Percentiles rank a stretch among this genome's conserved stretches.
Conservation (phyloP, 2,888 invertebrate genomes). For the Pocota personata region DNA sequence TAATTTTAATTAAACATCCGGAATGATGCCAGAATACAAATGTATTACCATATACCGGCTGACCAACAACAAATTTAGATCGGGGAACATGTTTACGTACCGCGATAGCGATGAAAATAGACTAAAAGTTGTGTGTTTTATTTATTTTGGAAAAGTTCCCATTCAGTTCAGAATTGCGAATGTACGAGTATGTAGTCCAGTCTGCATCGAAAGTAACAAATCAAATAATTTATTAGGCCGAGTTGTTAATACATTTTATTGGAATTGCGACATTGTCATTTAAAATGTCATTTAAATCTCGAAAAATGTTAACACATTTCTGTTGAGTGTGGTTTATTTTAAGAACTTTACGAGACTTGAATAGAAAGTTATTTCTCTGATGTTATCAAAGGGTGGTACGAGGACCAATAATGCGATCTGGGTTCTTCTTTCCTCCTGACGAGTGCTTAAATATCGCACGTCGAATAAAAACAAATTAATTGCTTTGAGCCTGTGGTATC, state of each 20-base stretch:
- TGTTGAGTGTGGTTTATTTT: background rate
- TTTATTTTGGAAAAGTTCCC: slow-evolving; percentile 52
- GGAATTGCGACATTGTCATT: background rate
- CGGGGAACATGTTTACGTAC: background rate
- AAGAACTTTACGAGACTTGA: background rate
- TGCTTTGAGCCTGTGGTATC: too few relatives aligned
- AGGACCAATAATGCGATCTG: too few relatives aligned
- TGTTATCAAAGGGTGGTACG: too few relatives aligned
- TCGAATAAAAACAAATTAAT: too few relatives aligned
- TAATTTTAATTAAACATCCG: slow-evolving; percentile 30
- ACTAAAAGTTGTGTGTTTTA: slow-evolving; percentile 21
- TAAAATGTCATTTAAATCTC: background rate
- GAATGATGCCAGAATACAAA: slow-evolving; percentile 27
- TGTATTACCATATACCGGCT: background rate
- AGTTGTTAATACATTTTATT: background rate
- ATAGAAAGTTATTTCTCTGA: too few relatives aligned
- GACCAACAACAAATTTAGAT: slow-evolving; percentile 3
- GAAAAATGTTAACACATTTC: background rate
- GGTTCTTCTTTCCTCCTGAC: too few relatives aligned
- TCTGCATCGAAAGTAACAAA: background rate
- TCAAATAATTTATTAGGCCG: background rate
- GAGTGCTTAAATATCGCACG: too few relatives aligned
- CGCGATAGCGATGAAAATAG: slow-evolving; percentile 21
- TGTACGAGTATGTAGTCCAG: background rate
- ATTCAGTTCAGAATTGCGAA: background rate